Base-by-base conservation (phyloP, 1,140 invertebrate genomes). In the Wiebesia pumilae region DNA sequence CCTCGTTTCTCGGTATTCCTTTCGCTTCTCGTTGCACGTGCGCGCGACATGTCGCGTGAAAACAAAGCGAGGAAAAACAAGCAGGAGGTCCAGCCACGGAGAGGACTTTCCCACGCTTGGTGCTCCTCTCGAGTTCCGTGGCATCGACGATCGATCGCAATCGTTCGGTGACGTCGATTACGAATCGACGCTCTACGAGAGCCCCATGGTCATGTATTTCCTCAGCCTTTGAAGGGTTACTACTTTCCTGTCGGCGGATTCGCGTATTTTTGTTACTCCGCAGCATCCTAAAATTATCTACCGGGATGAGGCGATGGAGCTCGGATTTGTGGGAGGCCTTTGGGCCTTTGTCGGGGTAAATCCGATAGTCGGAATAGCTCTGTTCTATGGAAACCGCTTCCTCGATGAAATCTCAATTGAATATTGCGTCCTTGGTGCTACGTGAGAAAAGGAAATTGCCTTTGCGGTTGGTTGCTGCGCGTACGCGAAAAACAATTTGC, bases 301-400 rank as follows among this genome's bases (percentile, higher is more conserved):
- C 21, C 24, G 2, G 51, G 19, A 16, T 1, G 9, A 7, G 51
- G 14, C 14, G 51, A 27, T 27, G 10, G 58, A 62, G 27, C 54
- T 83, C 47, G 51, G 3, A 24, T 54, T 73, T 75, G 69, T 43
- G 30, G 58, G 67, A 35, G 43, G 43, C 43, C 6, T 7, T 14
- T 47, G 6, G 6, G 6, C 43, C 43, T 35, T 73, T 75, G 69
- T 43, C 19, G 67, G 69, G 27, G 33, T 30, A 35, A 71, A 73
- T 73, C 81, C 67, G 71, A 73, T 83, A 73, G 73, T 83, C 67
- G 81, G 67, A 83, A 83, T 12, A 51, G 35, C 3, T 35, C 12
- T 6, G 9, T 47, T 79, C 43, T 19, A 19, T 47, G 43, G 14
- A 47, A 6, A 54, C 19, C 16, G 16, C 16, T 54, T 54, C 2